Conservation (phyloP, 2,113 vertebrate genomes). For the Oxygymnocypris stewartii region DNA sequence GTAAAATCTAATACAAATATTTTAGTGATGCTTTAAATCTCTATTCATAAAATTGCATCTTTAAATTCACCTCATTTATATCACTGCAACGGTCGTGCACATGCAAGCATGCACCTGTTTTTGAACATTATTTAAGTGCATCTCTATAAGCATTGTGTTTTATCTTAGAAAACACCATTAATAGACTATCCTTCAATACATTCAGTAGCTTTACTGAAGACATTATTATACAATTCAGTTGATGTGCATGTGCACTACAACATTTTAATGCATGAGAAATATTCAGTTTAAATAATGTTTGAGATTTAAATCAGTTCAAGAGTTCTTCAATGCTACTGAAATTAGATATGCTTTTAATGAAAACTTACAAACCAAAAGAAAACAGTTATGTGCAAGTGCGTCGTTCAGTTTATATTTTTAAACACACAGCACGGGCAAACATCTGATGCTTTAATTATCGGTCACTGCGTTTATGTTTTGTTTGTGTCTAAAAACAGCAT, state of each 20-base stretch:
- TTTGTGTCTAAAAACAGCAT: slow-evolving; percentile 63
- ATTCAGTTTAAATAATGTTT: too few relatives aligned
- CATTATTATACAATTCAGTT: background rate
- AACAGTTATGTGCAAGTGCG: background rate
- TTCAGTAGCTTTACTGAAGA: background rate
- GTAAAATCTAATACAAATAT: too few relatives aligned
- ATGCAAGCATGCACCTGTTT: background rate
- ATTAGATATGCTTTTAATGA: background rate
- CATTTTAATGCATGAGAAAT: too few relatives aligned
- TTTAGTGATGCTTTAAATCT: too few relatives aligned
- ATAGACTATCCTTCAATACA: background rate
- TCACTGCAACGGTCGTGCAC: background rate
- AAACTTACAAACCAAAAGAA: background rate
- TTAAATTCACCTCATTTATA: background rate
- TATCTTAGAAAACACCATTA: background rate
- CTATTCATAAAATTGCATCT: background rate
- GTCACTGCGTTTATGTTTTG: background rate
- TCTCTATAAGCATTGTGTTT: background rate
- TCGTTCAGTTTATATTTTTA: background rate
- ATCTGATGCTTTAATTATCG: background rate
- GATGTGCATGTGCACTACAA: background rate
- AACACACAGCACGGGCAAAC: background rate
- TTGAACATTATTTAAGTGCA: background rate
- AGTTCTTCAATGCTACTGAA: too few relatives aligned
- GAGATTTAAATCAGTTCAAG: too few relatives aligned